Percentiles rank a stretch among this genome's conserved stretches.
These are phyloP conservation scores for Zele albiditarsus DNA, from an alignment of 2,888 invertebrate genomes.

Conservation along the genomic window DNA sequence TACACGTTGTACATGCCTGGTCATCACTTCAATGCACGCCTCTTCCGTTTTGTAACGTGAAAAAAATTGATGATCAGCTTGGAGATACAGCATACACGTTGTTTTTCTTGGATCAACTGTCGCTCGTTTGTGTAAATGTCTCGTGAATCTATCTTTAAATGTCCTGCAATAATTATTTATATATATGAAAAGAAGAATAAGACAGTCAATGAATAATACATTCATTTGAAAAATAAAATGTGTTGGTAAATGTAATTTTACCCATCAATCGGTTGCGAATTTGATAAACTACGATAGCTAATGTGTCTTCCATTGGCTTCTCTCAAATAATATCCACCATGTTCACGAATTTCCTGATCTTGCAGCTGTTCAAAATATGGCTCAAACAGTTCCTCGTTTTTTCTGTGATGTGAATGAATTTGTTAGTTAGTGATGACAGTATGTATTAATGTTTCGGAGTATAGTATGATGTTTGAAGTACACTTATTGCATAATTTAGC, in stretches of 20 bases:
- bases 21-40: slow-evolving; percentile 96
- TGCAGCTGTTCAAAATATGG: slow-evolving; percentile 68
- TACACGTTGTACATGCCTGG: slow-evolving; percentile 93
- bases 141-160: slow-evolving; percentile 60
- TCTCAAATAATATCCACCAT: slow-evolving; percentile 66
- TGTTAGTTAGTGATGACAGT: not conserved
- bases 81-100: slow-evolving; percentile 95
- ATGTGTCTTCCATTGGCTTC: slow-evolving; percentile 53
- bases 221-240: not conserved
- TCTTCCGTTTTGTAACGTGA: slow-evolving; percentile 95
- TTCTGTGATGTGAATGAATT: not conserved
- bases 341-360: slow-evolving; percentile 62
- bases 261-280: slow-evolving; percentile 25
- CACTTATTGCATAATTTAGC: too few relatives aligned
- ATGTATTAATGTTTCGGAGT: too few relatives aligned
- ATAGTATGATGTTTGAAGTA: too few relatives aligned
- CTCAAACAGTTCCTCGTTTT: slow-evolving; percentile 51
- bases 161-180: slow-evolving; percentile 46
- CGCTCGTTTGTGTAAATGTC: slow-evolving; percentile 75
- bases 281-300: not conserved
- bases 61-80: slow-evolving; percentile 97
- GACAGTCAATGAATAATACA: not conserved
- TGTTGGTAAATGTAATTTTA: slow-evolving; percentile 7
- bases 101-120: slow-evolving; percentile 90
- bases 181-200: not conserved